phyloP scores from a whole-genome alignment of 2,113 vertebrate genomes.

The Anolis sagrei region DNA sequence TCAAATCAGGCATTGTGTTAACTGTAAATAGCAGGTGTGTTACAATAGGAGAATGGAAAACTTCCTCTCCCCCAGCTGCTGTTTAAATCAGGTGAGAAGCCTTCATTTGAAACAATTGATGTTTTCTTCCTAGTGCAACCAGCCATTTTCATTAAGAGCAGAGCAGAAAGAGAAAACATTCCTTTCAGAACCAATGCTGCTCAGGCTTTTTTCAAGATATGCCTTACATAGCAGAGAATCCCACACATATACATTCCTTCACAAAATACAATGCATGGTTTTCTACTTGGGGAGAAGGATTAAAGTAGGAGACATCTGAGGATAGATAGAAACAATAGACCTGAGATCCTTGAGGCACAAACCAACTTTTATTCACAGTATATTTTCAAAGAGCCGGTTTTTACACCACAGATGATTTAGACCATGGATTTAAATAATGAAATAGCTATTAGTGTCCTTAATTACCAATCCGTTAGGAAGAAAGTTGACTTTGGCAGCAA shows the following conservation, averaged over 20 bases:
- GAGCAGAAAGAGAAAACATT: too few relatives aligned
- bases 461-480: rapidly evolving
- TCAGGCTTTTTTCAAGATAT: not conserved
- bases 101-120: not conserved
- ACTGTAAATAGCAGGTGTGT: not conserved
- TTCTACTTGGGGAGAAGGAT: too few relatives aligned
- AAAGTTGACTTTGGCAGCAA: conserved; percentile 35
- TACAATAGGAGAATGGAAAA: not conserved
- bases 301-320: not conserved
- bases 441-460: not conserved
- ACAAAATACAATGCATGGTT: not conserved
- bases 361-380: not conserved
- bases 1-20: not conserved
- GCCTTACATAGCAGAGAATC: not conserved
- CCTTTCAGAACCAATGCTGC: too few relatives aligned
- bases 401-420: not conserved
- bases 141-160: not conserved
- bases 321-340: not conserved
- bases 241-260: not conserved
- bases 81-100: not conserved
- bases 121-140: not conserved
- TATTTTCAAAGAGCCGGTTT: not conserved
- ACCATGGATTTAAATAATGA: not conserved
- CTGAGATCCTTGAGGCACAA: not conserved
- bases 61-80: not conserved